A percentile compares a stretch with the other conserved stretches of the same genome.
phyloP scores from a whole-genome alignment of 2,113 vertebrate genomes.

The Larimichthys polyactis region DNA sequence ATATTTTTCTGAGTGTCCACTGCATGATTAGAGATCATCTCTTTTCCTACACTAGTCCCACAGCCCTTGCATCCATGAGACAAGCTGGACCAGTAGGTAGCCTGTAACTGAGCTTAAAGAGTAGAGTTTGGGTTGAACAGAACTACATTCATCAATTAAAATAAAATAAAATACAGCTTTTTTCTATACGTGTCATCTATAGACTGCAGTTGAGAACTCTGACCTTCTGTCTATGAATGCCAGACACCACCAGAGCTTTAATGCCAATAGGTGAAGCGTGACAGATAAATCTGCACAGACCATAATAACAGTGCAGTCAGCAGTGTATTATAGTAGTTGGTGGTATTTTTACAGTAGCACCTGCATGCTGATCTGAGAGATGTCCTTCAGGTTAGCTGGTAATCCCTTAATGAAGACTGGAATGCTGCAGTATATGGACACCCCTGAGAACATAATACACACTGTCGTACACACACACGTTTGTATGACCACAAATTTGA shows the following conservation, averaged over 20 bases:
- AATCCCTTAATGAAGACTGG: slow-evolving; percentile 48
- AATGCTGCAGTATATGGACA: slow-evolving; percentile 65
- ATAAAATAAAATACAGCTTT: not conserved
- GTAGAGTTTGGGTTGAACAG: not conserved
- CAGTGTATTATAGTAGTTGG: slow-evolving; percentile 2
- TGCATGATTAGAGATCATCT: not conserved
- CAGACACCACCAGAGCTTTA: not conserved
- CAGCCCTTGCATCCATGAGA: not conserved
- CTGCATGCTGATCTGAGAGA: slow-evolving; percentile 14
- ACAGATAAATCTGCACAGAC: not conserved
- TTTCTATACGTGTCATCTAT: not conserved
- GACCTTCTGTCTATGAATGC: not conserved
- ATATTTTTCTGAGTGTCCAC: too few species aligned
- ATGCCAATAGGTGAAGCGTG: not conserved
- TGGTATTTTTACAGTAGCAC: slow-evolving; percentile 37
- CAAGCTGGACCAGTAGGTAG: not conserved
- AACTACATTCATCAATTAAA: too few species aligned
- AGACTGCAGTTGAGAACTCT: not conserved
- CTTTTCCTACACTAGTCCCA: not conserved
- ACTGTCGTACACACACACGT: not conserved
- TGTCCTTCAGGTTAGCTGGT: slow-evolving; percentile 46
- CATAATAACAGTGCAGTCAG: not conserved
- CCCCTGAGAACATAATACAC: slow-evolving; percentile 54
- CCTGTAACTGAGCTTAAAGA: not conserved
- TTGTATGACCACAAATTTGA: not conserved